phyloP scores from a whole-genome alignment of 2,113 vertebrate genomes.

The Anas platyrhynchos region DNA sequence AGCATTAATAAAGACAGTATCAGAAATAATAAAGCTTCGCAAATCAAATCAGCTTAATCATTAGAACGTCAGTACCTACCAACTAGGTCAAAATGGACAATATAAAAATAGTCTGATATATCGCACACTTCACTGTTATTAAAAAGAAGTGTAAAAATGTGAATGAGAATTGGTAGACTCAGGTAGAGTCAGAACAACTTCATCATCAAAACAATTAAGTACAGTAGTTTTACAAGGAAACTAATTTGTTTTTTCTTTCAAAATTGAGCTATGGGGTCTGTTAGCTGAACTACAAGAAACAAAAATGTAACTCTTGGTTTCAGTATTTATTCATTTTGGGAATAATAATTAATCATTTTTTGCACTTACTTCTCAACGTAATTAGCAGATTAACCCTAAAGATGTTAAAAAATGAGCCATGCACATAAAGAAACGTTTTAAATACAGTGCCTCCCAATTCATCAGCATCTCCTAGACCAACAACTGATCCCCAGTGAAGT shows the following conservation, averaged over 20 bases:
- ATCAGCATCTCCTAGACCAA: not conserved
- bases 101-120: not conserved
- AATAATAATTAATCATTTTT: not conserved
- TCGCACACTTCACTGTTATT: not conserved
- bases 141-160: not conserved
- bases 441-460: not conserved
- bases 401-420: not conserved
- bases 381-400: not conserved
- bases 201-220: not conserved
- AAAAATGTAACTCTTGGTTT: not conserved
- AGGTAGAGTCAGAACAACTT: not conserved
- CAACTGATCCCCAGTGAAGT: not conserved
- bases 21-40: not conserved
- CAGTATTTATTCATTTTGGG: not conserved
- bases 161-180: not conserved
- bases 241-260: not conserved
- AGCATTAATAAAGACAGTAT: not conserved
- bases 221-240: not conserved
- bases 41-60: not conserved
- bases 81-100: not conserved
- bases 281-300: not conserved
- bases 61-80: not conserved
- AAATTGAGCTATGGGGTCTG: not conserved
- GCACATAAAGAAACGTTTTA: not conserved
- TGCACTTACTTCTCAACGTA: not conserved